These are phyloP conservation scores for Andrena minutula DNA, from an alignment of 2,888 invertebrate genomes.

Conservation along the genomic window DNA sequence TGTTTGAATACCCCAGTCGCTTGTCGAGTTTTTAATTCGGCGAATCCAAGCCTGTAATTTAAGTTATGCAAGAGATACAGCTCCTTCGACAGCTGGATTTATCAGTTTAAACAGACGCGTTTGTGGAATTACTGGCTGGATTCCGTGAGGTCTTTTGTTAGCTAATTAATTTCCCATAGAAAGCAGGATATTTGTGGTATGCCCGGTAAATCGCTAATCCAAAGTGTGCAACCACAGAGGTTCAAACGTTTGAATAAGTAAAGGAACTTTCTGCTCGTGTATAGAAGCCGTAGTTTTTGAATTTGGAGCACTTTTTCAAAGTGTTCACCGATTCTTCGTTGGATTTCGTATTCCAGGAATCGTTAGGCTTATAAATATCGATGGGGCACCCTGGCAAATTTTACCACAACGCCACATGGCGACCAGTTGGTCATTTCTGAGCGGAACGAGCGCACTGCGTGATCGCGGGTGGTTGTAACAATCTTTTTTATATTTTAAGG, in stretches of 20 bases:
- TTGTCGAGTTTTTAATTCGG: neutral
- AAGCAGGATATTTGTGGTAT: neutral
- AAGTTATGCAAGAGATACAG: neutral
- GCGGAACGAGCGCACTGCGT: neutral
- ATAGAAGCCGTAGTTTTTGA: too few species aligned
- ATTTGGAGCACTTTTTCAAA: neutral
- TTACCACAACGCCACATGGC: neutral
- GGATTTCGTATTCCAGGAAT: neutral
- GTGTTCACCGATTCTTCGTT: neutral
- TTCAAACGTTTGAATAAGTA: too few species aligned
- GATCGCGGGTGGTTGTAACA: constrained; percentile 13
- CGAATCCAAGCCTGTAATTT: constrained; percentile 20
- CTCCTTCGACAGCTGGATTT: neutral
- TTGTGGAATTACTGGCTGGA: neutral
- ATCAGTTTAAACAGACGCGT: constrained; percentile 1
- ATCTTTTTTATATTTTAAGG: neutral
- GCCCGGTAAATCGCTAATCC: neutral
- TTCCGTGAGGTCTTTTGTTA: neutral
- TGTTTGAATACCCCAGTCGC: neutral
- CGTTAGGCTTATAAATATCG: neutral
- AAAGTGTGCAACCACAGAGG: too few species aligned
- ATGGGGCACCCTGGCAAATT: neutral
- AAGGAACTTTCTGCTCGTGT: too few species aligned
- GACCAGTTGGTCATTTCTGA: neutral
- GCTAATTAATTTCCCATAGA: constrained; percentile 19